phyloP scores from a whole-genome alignment of 2,797 vertebrate species.

The Euphonia xanthogaster region DNA sequence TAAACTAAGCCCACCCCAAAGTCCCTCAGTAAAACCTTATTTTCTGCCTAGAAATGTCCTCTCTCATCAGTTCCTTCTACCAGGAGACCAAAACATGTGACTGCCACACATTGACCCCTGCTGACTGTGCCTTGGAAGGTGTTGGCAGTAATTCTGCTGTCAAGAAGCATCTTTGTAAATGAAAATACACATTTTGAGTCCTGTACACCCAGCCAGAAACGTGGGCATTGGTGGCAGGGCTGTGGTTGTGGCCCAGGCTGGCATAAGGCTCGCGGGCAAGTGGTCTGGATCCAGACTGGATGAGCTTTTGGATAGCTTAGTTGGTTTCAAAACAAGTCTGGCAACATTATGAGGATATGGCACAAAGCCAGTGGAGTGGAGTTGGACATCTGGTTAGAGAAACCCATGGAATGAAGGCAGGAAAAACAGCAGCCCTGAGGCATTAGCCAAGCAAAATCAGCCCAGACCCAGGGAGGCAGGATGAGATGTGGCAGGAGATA shows the following conservation, averaged over 20 bases:
- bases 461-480: not conserved
- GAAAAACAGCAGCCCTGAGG: slow-evolving; percentile 30
- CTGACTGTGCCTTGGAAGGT: not conserved
- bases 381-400: slow-evolving; percentile 38
- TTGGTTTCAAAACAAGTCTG: slow-evolving; percentile 9
- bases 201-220: not conserved
- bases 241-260: not conserved
- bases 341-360: not conserved
- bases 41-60: not conserved
- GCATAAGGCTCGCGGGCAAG: not conserved
- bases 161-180: not conserved
- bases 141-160: not conserved
- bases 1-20: not conserved
- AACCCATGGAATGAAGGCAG: not conserved
- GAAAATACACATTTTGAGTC: not conserved
- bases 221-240: not conserved
- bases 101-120: not conserved
- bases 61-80: not conserved
- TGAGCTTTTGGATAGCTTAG: not conserved
- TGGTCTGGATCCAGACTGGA: not conserved
- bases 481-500: not conserved
- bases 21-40: not conserved
- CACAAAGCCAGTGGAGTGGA: not conserved
- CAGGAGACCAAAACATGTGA: not conserved
- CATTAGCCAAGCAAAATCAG: not conserved